Percentiles rank a stretch among this genome's conserved stretches.
These are phyloP conservation scores for Carcharodon carcharias DNA, from an alignment of 2,797 vertebrate genomes.

Conservation along the genomic window DNA sequence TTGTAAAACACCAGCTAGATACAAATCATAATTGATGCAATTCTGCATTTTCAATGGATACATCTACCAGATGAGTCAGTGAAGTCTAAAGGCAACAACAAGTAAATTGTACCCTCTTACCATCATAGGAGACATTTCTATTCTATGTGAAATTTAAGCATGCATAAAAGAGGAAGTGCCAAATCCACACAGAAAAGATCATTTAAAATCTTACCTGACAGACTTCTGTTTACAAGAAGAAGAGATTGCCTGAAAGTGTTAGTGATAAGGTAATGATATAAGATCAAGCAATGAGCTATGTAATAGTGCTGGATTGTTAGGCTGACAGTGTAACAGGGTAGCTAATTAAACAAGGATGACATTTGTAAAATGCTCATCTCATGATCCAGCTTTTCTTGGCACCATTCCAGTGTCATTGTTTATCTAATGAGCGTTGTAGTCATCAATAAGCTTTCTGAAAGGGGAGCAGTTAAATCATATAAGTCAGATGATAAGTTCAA, in stretches of 20 bases:
- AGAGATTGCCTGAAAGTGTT: slow-evolving; percentile 5
- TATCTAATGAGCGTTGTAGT: slow-evolving; percentile 10
- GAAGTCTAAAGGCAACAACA: background rate
- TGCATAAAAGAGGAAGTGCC: background rate
- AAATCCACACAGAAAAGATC: background rate
- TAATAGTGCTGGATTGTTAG: background rate
- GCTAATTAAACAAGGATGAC: slow-evolving; percentile 24
- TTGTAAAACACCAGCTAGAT: background rate
- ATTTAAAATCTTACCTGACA: background rate
- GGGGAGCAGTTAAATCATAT: slow-evolving; percentile 31
- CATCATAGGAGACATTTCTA: background rate
- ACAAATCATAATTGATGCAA: background rate
- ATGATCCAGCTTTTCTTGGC: slow-evolving; percentile 24
- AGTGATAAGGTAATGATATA: slow-evolving; percentile 35
- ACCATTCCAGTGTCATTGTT: slow-evolving; percentile 15
- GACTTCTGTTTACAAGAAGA: slow-evolving; percentile 14
- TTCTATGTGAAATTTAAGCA: background rate
- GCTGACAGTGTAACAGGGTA: slow-evolving; percentile 27
- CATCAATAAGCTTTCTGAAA: slow-evolving; percentile 25
- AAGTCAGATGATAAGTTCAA: slow-evolving; percentile 28
- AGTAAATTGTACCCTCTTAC: background rate
- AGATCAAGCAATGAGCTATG: slow-evolving; percentile 22
- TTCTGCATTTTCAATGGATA: background rate
- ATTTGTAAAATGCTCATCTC: slow-evolving; percentile 33
- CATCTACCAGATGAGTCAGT: background rate